These are phyloP conservation scores for Tethya wilhelma DNA, from an alignment of 37 sponge, comb jelly and placozoan species.

Conservation along the genomic window DNA sequence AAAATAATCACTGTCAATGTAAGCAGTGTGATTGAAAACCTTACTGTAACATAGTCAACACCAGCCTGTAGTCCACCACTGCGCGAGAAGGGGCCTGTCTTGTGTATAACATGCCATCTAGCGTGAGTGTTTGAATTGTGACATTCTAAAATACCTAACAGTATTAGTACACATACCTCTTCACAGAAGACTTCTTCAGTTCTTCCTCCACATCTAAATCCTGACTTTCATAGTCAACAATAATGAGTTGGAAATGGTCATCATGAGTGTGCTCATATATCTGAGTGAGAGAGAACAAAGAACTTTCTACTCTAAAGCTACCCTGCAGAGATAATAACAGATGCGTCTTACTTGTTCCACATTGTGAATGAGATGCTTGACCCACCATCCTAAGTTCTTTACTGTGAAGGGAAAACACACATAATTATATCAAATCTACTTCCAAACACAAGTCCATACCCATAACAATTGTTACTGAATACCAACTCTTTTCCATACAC, in stretches of 20 bases:
- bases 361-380: conserved; percentile 71
- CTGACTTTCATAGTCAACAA: conserved; percentile 75
- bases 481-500: background rate
- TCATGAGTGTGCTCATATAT: conserved; percentile 54
- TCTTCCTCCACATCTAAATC: conserved; percentile 56
- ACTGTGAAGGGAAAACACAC: conserved; percentile 25
- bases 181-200: conserved; percentile 27
- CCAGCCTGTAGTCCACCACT: conserved; percentile 74
- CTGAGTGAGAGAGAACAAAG: conserved; percentile 7
- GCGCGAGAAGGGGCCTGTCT: conserved; percentile 52
- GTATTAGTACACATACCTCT: conserved; percentile 22
- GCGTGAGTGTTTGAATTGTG: background rate
- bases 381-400: conserved; percentile 68
- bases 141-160: background rate
- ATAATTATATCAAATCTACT: background rate
- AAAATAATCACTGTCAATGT: background rate
- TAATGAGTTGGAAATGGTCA: conserved; percentile 54
- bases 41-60: conserved; percentile 64
- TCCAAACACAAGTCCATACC: background rate
- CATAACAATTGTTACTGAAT: background rate
- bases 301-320: background rate
- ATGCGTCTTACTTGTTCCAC: conserved; percentile 69
- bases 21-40: background rate
- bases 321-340: background rate
- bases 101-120: conserved; percentile 48